Base-by-base conservation (phyloP, 2,888 invertebrate species). In the Odontothrips loti region DNA sequence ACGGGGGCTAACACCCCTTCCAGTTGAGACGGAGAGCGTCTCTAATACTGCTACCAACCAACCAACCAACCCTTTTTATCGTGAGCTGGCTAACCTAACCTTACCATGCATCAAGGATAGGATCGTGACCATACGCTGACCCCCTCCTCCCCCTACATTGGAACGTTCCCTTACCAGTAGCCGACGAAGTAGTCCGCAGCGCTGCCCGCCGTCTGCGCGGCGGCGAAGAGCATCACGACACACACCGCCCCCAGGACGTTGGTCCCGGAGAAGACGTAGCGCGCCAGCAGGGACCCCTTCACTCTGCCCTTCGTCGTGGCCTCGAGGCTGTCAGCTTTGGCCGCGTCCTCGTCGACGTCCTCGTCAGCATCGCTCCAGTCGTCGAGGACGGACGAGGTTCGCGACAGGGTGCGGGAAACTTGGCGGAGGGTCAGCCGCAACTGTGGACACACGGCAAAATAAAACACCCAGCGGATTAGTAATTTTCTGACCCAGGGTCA, bases 141-240 rank as follows among this genome's bases (percentile, higher is more conserved):
- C 34, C 34, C 2, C 34, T 6, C 34, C 34, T 43, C 6, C 3
- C 34, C 34, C n/a, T n/a, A n/a, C n/a, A n/a, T n/a, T n/a, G n/a
- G n/a, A n/a, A n/a, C 34, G 34, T 43, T 43, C 34, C 34, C 34
- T 43, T 43, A 92, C 84, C 85, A 86, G 47, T 82, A 82, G 11
- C 85, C 84, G 63, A 88, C 84, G 84, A 87, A 88, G 82, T 84
- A 87, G 83, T 89, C 89, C 34, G 86, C 86, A 43, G 84, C 84
- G 81, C 88, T 88, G 20, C 85, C 88, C 48, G 86, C 82, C 2
- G 84, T 82, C 84, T 92, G 92, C 0, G 91, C 90, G 20, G 89
- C 80, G 0, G 90, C 79, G 84, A 91, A 91, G 47, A 91, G 86
- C 8, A 78, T 8, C 23, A 43, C 9, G 47, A 81, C 27, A n/a